Evolutionary conservation across 2,797 vertebrate genomes (phyloP).

Genomic region (Coregonus ussuriensis): DNA sequence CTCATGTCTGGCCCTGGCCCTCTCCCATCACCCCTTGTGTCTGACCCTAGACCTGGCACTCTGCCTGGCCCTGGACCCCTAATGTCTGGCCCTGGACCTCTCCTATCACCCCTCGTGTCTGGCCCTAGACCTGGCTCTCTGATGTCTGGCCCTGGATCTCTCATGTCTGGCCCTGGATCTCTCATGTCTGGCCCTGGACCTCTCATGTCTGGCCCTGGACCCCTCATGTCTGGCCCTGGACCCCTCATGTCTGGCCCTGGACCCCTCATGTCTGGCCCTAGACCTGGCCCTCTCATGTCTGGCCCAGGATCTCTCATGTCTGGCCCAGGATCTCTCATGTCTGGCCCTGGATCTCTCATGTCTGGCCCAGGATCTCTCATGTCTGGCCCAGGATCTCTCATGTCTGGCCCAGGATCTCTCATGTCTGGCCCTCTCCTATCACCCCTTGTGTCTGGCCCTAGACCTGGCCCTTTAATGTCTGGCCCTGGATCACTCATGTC

Average conservation of each 20-base stretch:
- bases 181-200: not conserved
- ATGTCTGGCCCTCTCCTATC: slow-evolving; percentile 12
- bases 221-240: no score
- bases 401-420: no score
- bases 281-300: slow-evolving; percentile 1
- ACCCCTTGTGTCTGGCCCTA: not conserved
- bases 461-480: not conserved
- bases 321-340: slow-evolving; percentile 26
- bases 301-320: slow-evolving; percentile 5
- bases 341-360: slow-evolving; percentile 4
- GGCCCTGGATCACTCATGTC: not conserved
- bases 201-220: slow-evolving; percentile 1
- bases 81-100: no score
- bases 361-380: not conserved
- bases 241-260: not conserved
- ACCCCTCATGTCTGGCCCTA: slow-evolving; percentile 31
- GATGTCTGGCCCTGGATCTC: slow-evolving; percentile 15
- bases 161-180: slow-evolving; percentile 25
- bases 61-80: no score
- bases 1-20: slow-evolving; percentile 10
- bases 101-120: slow-evolving; percentile 4
- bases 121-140: slow-evolving; percentile 25
- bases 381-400: not conserved
- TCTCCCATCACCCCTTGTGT: slow-evolving; percentile 46
- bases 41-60: no score